Evolutionary conservation across 2,113 vertebrate genomes (phyloP), one percentile per base, ranked within the genome.

Genomic region (Lycaon pictus): DNA sequence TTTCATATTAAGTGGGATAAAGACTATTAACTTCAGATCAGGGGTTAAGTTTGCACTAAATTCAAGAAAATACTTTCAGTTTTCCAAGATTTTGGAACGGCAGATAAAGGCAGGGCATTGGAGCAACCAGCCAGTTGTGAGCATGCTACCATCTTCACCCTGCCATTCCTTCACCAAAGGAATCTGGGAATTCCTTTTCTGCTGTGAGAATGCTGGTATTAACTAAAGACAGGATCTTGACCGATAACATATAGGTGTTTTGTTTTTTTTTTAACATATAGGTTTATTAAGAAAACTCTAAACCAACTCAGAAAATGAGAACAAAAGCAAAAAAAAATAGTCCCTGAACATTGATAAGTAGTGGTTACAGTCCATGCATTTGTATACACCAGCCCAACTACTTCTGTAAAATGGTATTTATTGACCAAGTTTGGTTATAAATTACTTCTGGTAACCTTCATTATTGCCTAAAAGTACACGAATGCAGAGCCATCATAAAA

Each of bases 401-500:
- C 65, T 84, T 83, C 55, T 35, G 55, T 88, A 72, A 85, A 92
- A 88, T n/a, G 48, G 9, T 72, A 4, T 72, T 83, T 89, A 89
- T 58, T 65, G 58, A 43, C 79, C n/a, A 86, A 91, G 2, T 22
- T 92, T 67, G 25, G 37, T 82, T 93, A 95, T 55, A 89, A 80
- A 58, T 81, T 67, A 81, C 51, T 81, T 16, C 72, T 83, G 62
- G 71, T 32, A 65, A 74, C 17, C 53, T 43, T 90, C 35, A 43
- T 67, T 43, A 93, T 3, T 95, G 72, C 51, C 29, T 77, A 93
- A 29, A 93, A 95, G 84, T 12, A 79, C 27, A 43, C 48, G 32
- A 55, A 94, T 63, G 23, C 48, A 90, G 71, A 96, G 56, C 35
- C 58, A 95, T 86, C 74, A 60, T 95, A 74, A 95, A 90, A 43